Base-by-base conservation (phyloP, 2,888 invertebrate species). In the Elegia similella region DNA sequence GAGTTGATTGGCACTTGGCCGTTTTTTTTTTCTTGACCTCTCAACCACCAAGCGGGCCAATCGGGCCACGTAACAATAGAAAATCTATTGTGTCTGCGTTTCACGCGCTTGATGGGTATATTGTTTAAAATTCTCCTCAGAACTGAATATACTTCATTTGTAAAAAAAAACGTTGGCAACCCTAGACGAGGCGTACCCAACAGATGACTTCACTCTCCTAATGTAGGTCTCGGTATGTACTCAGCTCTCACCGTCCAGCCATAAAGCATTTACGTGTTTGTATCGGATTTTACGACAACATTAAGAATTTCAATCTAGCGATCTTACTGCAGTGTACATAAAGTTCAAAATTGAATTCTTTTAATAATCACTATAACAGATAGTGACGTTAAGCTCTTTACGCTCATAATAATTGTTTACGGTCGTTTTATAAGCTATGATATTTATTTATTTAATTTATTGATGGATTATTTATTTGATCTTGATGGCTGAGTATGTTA, bases 141-240 rank as follows among this genome's bases (percentile, higher is more conserved):
- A n/a, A n/a, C n/a, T n/a, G n/a, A n/a, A n/a, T n/a, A n/a, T n/a
- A n/a, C n/a, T n/a, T n/a, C n/a, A n/a, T n/a, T n/a, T n/a, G n/a
- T n/a, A n/a, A n/a, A n/a, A n/a, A n/a, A n/a, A n/a, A n/a, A n/a
- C n/a, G n/a, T n/a, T n/a, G n/a, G n/a, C n/a, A n/a, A n/a, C n/a
- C n/a, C n/a, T n/a, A n/a, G n/a, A n/a, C n/a, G n/a, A n/a, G 6
- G 29, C 30, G 13, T 12, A 50, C 15, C 32, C 32, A 50, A 50
- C 10, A 34, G 10, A 34, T 50, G 48, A 50, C 48, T 32, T 50
- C 48, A 50, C 29, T 43, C 32, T 43, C 32, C 38, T 84, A 61
- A 62, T 73, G 7, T 50, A 34, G 50, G 17, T 34, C 38, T 8
- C 38, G 6, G 16, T 50, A 50, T 50, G 12, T 1, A 38, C 50